phyloP scores from a whole-genome alignment of 2,797 vertebrate species.

The Bufotes viridis region DNA sequence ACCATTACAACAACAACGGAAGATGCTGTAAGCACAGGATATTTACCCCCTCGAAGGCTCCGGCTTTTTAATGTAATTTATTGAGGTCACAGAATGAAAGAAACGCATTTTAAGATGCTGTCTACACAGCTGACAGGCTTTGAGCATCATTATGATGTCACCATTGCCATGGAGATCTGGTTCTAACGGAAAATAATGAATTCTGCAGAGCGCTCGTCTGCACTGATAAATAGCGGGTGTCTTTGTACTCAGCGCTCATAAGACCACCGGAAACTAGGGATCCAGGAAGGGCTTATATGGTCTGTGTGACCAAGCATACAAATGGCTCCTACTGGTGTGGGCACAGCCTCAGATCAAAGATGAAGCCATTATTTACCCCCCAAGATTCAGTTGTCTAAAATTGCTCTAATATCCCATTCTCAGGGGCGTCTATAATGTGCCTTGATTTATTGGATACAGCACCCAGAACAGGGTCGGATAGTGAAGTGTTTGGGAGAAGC shows the following conservation, averaged over 20 bases:
- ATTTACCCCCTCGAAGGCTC: conserved; percentile 17
- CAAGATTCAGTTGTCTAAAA: neutral
- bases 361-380: neutral
- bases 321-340: neutral
- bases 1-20: neutral
- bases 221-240: conserved; percentile 69
- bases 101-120: conserved; percentile 65
- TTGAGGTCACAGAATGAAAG: conserved; percentile 74
- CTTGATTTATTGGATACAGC: too few relatives aligned
- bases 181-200: conserved; percentile 65
- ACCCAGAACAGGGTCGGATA: too few relatives aligned
- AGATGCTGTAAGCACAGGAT: neutral
- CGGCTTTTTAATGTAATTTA: conserved; percentile 57
- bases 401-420: neutral
- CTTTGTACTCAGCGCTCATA: conserved; percentile 66
- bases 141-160: conserved; percentile 66
- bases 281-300: conserved; percentile 68
- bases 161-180: conserved; percentile 76
- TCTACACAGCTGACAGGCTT: conserved; percentile 61
- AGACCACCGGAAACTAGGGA: conserved; percentile 65
- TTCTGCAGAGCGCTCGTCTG: conserved; percentile 56
- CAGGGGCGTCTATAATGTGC: neutral
- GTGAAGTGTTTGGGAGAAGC: too few relatives aligned
- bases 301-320: conserved; percentile 40
- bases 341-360: neutral